These are phyloP conservation scores for Prionchulus punctatus DNA, from an alignment of 2,888 invertebrate species.

Conservation along the genomic window DNA sequence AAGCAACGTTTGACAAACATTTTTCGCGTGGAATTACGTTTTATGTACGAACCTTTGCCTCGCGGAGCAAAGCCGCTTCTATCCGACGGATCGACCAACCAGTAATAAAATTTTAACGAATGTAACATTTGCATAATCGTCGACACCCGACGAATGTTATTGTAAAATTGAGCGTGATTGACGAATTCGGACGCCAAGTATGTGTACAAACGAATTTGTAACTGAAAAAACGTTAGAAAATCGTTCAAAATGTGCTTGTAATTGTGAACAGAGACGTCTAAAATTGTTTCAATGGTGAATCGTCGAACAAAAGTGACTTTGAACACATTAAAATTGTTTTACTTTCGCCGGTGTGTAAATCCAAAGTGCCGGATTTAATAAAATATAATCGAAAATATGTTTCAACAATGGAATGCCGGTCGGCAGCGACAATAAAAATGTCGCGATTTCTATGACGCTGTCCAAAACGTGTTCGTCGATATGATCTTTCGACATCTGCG, in stretches of 20 bases:
- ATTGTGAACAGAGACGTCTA: neutral
- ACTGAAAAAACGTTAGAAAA: slow-evolving; percentile 23
- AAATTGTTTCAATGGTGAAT: neutral
- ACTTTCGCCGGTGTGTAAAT: slow-evolving; percentile 92
- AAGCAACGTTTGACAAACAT: too few species aligned
- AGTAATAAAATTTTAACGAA: slow-evolving; percentile 96
- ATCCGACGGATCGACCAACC: slow-evolving; percentile 85
- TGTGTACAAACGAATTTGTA: slow-evolving; percentile 54
- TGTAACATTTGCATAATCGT: slow-evolving; percentile 95
- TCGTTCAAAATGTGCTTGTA: neutral
- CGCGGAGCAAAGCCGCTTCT: slow-evolving; percentile 90
- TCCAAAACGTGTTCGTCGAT: slow-evolving; percentile 80
- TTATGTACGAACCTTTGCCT: slow-evolving; percentile 78
- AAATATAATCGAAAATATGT: slow-evolving; percentile 93
- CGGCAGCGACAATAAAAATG: slow-evolving; percentile 22
- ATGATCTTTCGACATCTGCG: slow-evolving; percentile 52
- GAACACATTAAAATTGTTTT: slow-evolving; percentile 10
- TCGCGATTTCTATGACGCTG: slow-evolving; percentile 36
- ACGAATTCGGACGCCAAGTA: slow-evolving; percentile 98
- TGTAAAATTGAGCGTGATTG: slow-evolving; percentile 64
- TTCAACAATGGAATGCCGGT: slow-evolving; percentile 35
- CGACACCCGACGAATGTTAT: slow-evolving; percentile 58
- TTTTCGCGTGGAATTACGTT: too few species aligned
- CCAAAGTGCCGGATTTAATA: slow-evolving; percentile 98
- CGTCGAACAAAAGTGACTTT: neutral